Evolutionary conservation across 2,797 vertebrate species (phyloP).

Genomic region (Meda fulgida): DNA sequence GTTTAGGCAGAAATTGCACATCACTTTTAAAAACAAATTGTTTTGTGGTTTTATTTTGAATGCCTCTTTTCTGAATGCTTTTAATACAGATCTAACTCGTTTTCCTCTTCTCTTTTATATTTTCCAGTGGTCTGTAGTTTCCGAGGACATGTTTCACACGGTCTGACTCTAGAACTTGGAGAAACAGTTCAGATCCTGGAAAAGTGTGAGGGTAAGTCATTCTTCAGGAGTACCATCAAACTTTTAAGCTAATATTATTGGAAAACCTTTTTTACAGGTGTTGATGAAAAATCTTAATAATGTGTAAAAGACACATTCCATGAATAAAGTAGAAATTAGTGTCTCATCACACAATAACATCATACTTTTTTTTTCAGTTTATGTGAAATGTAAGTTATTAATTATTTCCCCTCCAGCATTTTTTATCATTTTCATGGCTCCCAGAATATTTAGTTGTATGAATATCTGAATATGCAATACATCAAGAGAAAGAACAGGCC

Average conservation of each 20-base stretch:
- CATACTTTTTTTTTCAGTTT: background rate
- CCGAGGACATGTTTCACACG: slow-evolving; percentile 90
- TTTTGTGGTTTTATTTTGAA: background rate
- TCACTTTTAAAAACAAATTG: background rate
- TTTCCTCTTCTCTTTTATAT: slow-evolving; percentile 26
- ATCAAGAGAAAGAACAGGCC: too few species aligned
- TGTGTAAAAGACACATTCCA: background rate
- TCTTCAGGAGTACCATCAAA: background rate
- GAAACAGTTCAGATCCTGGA: slow-evolving; percentile 98
- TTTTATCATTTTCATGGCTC: too few species aligned
- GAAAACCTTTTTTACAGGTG: background rate
- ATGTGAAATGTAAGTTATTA: background rate
- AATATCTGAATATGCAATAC: too few species aligned
- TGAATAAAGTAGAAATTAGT: background rate
- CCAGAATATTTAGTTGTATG: too few species aligned
- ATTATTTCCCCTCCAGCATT: too few species aligned
- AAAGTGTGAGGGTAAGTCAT: slow-evolving; percentile 92
- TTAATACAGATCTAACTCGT: background rate
- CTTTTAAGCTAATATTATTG: background rate
- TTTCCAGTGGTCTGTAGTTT: slow-evolving; percentile 95
- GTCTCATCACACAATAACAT: background rate
- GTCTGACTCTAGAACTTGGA: slow-evolving; percentile 94
- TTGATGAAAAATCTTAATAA: background rate
- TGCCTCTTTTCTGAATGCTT: background rate
- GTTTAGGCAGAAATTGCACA: background rate